Base-by-base conservation (phyloP, 2,797 vertebrate species). In the Hypotaenidia okinawae region DNA sequence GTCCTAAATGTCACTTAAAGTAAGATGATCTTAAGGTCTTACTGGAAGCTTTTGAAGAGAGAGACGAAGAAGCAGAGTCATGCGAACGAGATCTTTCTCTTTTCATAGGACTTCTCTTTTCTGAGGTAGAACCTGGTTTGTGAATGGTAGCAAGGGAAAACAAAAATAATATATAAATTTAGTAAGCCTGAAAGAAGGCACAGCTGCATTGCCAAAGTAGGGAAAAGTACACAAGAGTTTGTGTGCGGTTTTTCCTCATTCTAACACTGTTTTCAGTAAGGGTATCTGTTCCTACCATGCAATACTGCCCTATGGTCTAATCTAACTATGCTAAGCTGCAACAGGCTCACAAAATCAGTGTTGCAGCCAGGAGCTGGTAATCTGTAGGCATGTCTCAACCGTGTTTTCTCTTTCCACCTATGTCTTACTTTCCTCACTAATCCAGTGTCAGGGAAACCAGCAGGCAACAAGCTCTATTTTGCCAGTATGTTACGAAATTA, bases 21-120 rank as follows among this genome's bases (percentile, higher is more conserved):
- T 35, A 14, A 76, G 39, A 86, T 59, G 9, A 83, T 80, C 27
- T 58, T 85, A 80, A 87, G 61, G 55, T 94, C 97, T 98, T 97
- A 98, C 98, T 93, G 39, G 98, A 98, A 4, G 97, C 94, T 94
- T 97, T 98, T 6, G 98, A 98, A 83, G 98, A 98, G 11, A 97
- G 85, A 52, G 97, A 97, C 21, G 98, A 98, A 74, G 97, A 96
- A 1, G 92, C 97, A 3, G 98, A 98, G 59, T 98, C 98, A 1
- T 97, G 95, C 32, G 98, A 98, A 72, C 55, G 0, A 1, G 97
- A 97, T 61, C 98, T 94, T 84, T 98, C 97, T 92, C 98, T 97
- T 94, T 97, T 98, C 96, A 96, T 43, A 0, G 97, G 98, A 84
- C 97, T 98, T 88, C 92, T 97, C 74, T 97, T 98, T 96, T 97